Percentiles rank a stretch among this genome's conserved stretches.
Conservation (phyloP, 2,113 vertebrate species). For the Gymnocephalus cernua region DNA sequence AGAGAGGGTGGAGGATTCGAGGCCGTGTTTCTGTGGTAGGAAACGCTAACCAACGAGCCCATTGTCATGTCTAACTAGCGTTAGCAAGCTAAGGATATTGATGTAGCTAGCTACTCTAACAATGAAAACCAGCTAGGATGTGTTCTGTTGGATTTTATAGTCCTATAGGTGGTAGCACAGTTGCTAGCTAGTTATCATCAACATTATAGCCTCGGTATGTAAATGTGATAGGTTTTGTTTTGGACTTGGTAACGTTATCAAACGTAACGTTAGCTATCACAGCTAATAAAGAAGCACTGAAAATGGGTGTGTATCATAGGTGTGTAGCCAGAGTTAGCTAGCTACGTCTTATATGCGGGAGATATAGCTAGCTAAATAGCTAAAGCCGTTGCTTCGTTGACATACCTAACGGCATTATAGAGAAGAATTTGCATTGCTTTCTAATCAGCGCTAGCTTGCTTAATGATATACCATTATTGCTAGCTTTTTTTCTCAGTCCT, state of each 20-base stretch:
- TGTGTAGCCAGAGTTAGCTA: slow-evolving; percentile 30
- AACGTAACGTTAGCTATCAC: neutral
- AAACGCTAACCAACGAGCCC: neutral
- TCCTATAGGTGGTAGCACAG: neutral
- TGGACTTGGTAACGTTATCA: slow-evolving; percentile 25
- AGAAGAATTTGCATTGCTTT: neutral
- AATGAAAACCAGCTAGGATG: neutral
- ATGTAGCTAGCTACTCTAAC: neutral
- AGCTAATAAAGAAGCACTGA: slow-evolving; percentile 30
- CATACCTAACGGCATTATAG: neutral
- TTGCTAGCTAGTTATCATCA: neutral
- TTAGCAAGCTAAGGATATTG: slow-evolving; percentile 26
- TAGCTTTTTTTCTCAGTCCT: neutral
- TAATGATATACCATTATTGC: neutral
- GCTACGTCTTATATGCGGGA: neutral
- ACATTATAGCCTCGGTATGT: neutral
- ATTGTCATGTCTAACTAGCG: slow-evolving; percentile 37
- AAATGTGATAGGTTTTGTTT: neutral
- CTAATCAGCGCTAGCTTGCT: too few relatives aligned
- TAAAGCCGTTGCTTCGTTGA: neutral
- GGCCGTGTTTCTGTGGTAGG: slow-evolving; percentile 68
- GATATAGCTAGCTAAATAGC: neutral
- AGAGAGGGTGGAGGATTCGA: slow-evolving; percentile 53
- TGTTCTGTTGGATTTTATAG: neutral
- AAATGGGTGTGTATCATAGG: slow-evolving; percentile 38